These are phyloP conservation scores for Oxygymnocypris stewartii DNA, from an alignment of 2,113 vertebrate genomes.

Conservation along the genomic window DNA sequence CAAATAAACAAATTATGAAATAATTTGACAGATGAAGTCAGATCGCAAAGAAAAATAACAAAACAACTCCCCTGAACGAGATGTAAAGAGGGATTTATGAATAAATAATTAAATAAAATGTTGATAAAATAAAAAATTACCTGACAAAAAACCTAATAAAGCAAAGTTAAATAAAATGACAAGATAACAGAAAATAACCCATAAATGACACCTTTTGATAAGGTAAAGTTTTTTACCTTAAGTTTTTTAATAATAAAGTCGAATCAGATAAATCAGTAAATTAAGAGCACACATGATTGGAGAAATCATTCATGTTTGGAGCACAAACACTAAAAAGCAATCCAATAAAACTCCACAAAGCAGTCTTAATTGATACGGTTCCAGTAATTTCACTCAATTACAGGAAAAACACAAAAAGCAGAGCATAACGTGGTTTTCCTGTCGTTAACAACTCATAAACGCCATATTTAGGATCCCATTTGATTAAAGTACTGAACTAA, in stretches of 20 bases:
- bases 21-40: no score
- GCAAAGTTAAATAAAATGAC: neutral
- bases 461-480: conserved; percentile 38
- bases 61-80: no score
- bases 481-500: conserved; percentile 63
- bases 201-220: neutral
- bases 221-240: neutral
- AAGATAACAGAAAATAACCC: neutral
- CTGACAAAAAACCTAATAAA: no score
- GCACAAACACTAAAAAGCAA: neutral
- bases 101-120: neutral
- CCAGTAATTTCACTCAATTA: neutral
- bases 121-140: neutral
- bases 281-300: neutral
- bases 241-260: no score
- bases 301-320: neutral
- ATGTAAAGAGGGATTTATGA: no score
- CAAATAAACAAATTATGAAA: no score
- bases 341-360: neutral
- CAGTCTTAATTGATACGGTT: neutral
- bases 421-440: conserved; percentile 39
- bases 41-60: no score
- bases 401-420: neutral
- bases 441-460: conserved; percentile 69
- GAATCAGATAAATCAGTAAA: no score